Base-by-base conservation (phyloP, 2,888 invertebrate genomes). In the Microchrysa polita region DNA sequence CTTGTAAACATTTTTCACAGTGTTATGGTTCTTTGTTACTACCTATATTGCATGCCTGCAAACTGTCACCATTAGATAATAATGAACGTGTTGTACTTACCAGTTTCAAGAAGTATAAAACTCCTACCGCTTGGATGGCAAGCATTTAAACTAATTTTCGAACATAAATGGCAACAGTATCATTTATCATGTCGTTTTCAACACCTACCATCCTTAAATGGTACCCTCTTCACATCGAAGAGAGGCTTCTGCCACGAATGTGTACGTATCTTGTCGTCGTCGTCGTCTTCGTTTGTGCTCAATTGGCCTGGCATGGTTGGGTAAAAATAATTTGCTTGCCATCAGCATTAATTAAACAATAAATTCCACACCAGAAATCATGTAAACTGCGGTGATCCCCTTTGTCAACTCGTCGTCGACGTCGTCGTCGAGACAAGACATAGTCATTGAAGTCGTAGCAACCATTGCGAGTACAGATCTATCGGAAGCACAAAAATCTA, bases 311-410 rank as follows among this genome's bases (percentile, higher is more conserved):
- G 48, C 48, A n/a, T 48, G 48, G 5, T 10, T n/a, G 4, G 10
- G 60, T n/a, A n/a, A 53, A 53, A 63, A 63, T 73, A 55, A 73
- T 63, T 73, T 73, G 61, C 63, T 63, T 63, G 57, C 74, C 63
- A 67, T 72, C 74, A 74, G 67, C 60, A 74, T 72, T 74, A 74
- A 74, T 74, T 74, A 74, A 72, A 74, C 74, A 74, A 61, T 72
- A 74, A 74, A 74, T 74, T 72, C 74, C 72, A 67, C 74, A 74
- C 74, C 59, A 60, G 60, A 61, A 69, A 48, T 59, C 72, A 72
- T 72, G 72, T 72, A 55, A 55, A 40, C 69, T 42, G 42, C 55
- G 55, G 57, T 57, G 57, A 69, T 69, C 69, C 42, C 23, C 69
- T 57, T 69, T 69, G 69, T 69, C 69, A 69, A 69, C 67, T 52